Evolutionary conservation across 1,140 invertebrate species (phyloP).

Genomic region (Rhizoglyphus robini): DNA sequence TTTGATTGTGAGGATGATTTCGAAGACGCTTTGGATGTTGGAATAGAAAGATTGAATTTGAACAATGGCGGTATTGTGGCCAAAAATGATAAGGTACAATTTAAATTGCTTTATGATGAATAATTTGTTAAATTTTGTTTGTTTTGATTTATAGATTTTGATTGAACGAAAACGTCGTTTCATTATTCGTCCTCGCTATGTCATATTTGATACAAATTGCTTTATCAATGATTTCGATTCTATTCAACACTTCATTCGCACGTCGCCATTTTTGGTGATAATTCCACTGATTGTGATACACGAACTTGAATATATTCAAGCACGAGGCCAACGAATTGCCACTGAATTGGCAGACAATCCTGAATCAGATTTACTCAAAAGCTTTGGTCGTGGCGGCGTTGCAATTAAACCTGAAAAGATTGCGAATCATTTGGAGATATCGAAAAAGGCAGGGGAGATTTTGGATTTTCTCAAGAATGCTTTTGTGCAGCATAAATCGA

Average conservation of each 20-base stretch:
- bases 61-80: too few species aligned
- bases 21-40: background rate
- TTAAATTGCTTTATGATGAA: background rate
- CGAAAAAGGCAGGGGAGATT: conserved; percentile 50
- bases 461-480: conserved; percentile 50
- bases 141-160: too few species aligned
- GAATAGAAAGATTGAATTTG: background rate
- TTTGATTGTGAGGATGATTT: background rate
- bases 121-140: background rate
- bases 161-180: conserved; percentile 36
- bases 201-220: conserved; percentile 91
- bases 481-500: conserved; percentile 39
- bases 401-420: background rate
- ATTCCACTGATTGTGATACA: conserved; percentile 58
- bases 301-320: background rate
- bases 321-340: background rate
- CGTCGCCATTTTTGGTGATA: conserved; percentile 57
- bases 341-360: background rate
- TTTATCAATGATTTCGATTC: conserved; percentile 80
- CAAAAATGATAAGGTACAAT: too few species aligned
- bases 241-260: conserved; percentile 51
- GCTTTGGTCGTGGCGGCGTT: too few species aligned
- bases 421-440: background rate
- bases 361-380: too few species aligned
- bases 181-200: conserved; percentile 63